These are phyloP conservation scores for Odontophorus gujanensis DNA, from an alignment of 2,113 vertebrate genomes.

Conservation along the genomic window DNA sequence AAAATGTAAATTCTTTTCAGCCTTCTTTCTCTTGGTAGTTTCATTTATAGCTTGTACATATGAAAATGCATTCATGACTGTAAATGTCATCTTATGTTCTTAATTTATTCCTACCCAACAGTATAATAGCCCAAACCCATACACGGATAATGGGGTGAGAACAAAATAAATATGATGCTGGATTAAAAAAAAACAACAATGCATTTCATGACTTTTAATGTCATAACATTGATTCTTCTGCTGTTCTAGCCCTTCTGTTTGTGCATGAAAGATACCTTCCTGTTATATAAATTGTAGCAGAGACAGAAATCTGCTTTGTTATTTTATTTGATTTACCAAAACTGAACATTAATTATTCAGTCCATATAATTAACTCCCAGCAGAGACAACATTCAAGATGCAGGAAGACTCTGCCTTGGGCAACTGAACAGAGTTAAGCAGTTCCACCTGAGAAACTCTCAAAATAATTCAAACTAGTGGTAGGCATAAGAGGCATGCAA, in stretches of 20 bases:
- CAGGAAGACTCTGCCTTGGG: constrained; percentile 49
- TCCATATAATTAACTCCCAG: constrained; percentile 58
- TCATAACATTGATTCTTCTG: neutral
- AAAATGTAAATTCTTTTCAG: neutral
- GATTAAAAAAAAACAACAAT: neutral
- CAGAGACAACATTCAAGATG: constrained; percentile 57
- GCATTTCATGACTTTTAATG: neutral
- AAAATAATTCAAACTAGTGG: neutral
- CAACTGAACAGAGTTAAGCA: neutral
- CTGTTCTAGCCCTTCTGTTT: neutral
- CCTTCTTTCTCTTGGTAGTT: neutral
- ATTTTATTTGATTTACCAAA: constrained; percentile 51
- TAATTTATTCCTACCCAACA: neutral
- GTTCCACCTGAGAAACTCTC: neutral
- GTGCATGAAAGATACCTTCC: neutral
- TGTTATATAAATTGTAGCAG: neutral
- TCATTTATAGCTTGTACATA: neutral
- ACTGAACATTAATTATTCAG: constrained; percentile 66
- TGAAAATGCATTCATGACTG: neutral
- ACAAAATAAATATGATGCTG: neutral
- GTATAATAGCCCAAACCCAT: neutral
- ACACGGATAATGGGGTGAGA: neutral
- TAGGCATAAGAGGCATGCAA: neutral
- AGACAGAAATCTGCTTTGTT: constrained; percentile 27
- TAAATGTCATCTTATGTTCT: neutral